Evolutionary conservation across 2,888 invertebrate species (phyloP).

Genomic region (Drosophila borealis): DNA sequence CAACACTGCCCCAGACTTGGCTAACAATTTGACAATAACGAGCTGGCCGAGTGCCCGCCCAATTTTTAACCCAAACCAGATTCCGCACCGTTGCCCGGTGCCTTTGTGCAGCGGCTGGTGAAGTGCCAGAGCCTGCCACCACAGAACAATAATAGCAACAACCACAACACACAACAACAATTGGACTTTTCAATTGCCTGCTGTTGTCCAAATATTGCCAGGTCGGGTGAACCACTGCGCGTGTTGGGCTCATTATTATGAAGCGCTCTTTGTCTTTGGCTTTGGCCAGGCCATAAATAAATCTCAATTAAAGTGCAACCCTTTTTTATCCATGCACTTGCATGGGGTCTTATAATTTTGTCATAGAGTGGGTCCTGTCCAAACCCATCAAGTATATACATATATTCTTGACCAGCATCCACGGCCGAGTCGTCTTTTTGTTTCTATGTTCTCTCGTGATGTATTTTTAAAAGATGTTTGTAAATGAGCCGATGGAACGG

Average conservation of each 20-base stretch:
- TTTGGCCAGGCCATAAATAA: constrained; percentile 69
- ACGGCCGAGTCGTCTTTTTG: too few species aligned
- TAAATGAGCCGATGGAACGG: too few species aligned
- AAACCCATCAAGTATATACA: neutral
- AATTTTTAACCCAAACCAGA: constrained; percentile 60
- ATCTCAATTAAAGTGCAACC: constrained; percentile 80
- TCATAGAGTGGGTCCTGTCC: neutral
- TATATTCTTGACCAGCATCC: neutral
- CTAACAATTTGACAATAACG: constrained; percentile 79
- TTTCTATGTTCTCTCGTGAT: too few species aligned
- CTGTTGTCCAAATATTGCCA: constrained; percentile 75
- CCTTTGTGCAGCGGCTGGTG: constrained; percentile 30
- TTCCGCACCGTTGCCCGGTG: constrained; percentile 45
- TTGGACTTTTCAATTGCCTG: constrained; percentile 72
- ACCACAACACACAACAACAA: constrained; percentile 47
- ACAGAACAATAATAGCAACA: constrained; percentile 41
- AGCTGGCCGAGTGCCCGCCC: constrained; percentile 68
- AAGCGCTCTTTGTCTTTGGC: constrained; percentile 52
- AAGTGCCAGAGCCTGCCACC: constrained; percentile 48
- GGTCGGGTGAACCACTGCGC: constrained; percentile 44
- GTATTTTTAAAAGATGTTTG: too few species aligned
- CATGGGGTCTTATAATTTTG: constrained; percentile 10
- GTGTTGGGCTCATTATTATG: constrained; percentile 75
- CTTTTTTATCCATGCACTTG: constrained; percentile 34
- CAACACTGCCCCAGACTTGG: constrained; percentile 46